phyloP scores from a whole-genome alignment of 2,888 invertebrate genomes.

The Euproctis similis region DNA sequence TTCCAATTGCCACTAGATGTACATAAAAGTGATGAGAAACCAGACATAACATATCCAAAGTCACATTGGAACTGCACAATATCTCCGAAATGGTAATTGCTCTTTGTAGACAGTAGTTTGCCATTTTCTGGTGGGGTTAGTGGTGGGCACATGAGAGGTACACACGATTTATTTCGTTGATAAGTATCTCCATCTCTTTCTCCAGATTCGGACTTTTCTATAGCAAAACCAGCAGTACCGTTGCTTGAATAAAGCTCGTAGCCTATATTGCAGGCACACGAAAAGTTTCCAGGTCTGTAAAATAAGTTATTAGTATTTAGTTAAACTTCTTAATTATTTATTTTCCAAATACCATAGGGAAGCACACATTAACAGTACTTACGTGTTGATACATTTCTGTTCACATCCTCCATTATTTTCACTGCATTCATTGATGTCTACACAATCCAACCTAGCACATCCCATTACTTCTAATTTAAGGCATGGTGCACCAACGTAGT shows the following conservation, averaged over 20 bases:
- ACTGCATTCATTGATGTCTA: conserved; percentile 91
- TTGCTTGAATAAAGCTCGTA: conserved; percentile 91
- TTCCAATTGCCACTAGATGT: conserved; percentile 95
- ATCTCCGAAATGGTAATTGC: conserved; percentile 91
- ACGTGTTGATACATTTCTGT: conserved; percentile 91
- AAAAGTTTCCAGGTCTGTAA: conserved; percentile 86
- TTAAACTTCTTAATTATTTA: too few species aligned
- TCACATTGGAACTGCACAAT: conserved; percentile 93
- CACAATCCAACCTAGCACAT: conserved; percentile 91
- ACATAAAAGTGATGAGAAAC: conserved; percentile 89
- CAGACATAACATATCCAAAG: conserved; percentile 95
- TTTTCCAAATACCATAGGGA: too few species aligned
- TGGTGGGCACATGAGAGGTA: conserved; percentile 91
- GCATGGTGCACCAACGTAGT: conserved; percentile 92
- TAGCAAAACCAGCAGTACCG: conserved; percentile 90
- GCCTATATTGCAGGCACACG: conserved; percentile 93
- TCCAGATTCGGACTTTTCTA: conserved; percentile 90
- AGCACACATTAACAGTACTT: conserved; percentile 40
- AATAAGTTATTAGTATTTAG: not conserved
- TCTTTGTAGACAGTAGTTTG: conserved; percentile 85
- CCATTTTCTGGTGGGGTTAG: conserved; percentile 89
- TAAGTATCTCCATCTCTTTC: conserved; percentile 91
- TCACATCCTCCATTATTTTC: conserved; percentile 93
- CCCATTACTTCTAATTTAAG: conserved; percentile 94
- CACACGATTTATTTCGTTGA: conserved; percentile 95